Evolutionary conservation across 2,797 vertebrate genomes (phyloP), one percentile per base, ranked within the genome.

Genomic region (Rhinella marina): DNA sequence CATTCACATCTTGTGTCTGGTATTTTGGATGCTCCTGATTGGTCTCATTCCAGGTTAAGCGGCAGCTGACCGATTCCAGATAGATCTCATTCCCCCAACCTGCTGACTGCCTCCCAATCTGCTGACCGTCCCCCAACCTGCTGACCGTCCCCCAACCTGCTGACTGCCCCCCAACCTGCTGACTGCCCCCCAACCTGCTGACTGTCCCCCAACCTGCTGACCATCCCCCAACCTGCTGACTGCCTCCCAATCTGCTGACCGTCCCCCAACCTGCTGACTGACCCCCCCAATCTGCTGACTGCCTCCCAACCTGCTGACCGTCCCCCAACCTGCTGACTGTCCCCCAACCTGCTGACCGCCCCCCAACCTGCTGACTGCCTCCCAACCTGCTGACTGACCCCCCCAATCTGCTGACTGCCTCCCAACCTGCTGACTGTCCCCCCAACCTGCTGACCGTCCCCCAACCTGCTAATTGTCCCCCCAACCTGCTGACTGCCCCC

Each of bases 61-160:
- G 80, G 48, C 62, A 77, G 62, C 62, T 70, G 86, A 88, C 72
- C 25, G 10, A 9, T 83, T 62, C 62, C 78, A 81, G 85, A 72
- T 59, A 80, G 85, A n/a, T 78, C n/a, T 82, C n/a, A n/a, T 76
- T 11, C 50, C 14, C 70, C 9, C 7, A 5, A 11, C 54, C 83
- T 14, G 11, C 81, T 16, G 50, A 17, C 50, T 13, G 29, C 32
- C 11, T 1, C 19, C 25, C 41, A 41, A 41, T 6, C 41, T 41
- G 41, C 41, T 41, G 41, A 41, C 27, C 17, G 3, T 27, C 19
- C n/a, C 50, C 12, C 17, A n/a, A n/a, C n/a, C n/a, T n/a, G n/a
- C n/a, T 76, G 19, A n/a, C n/a, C n/a, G n/a, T n/a, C 50, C 14
- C 70, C 9, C 7, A 5, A 11, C 54, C 83, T 14, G 11, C 81